Evolutionary conservation across 35 echinoderm and acorn worm genomes (phyloP).

Genomic region (Amphiura filiformis): DNA sequence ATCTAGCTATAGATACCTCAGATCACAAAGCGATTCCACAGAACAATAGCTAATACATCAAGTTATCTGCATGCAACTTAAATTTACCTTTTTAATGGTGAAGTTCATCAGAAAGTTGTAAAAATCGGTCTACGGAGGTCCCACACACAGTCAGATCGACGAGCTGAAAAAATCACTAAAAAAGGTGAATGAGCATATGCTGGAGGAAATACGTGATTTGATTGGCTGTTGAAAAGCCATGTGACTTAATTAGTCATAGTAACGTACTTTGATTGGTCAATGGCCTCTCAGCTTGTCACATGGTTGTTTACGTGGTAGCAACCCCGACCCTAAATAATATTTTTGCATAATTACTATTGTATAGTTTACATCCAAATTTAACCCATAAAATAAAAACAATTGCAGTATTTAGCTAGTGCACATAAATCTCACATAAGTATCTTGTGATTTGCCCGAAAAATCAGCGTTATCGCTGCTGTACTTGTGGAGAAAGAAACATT

Average conservation of each 20-base stretch:
- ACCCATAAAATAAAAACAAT: background rate
- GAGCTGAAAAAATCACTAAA: constrained; percentile 22
- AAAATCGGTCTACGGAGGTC: background rate
- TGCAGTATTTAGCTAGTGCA: constrained; percentile 1
- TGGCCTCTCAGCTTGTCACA: background rate
- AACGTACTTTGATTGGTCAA: constrained; percentile 27
- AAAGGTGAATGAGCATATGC: constrained; percentile 73
- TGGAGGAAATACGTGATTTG: background rate
- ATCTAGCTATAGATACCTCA: background rate
- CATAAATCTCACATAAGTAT: background rate
- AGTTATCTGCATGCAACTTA: background rate
- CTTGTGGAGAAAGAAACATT: background rate
- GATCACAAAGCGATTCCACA: background rate
- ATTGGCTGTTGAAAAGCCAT: constrained; percentile 38
- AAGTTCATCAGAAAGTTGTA: too few relatives aligned
- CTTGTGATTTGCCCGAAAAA: background rate
- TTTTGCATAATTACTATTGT: constrained; percentile 54
- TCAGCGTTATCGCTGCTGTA: background rate
- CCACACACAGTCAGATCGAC: background rate
- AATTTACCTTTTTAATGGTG: background rate
- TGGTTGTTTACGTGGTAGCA: constrained; percentile 8
- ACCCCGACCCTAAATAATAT: constrained; percentile 1
- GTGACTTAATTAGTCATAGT: constrained; percentile 42
- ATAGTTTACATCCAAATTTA: background rate
- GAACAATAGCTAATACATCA: background rate